phyloP scores from a whole-genome alignment of 2,888 invertebrate genomes.

The Steinernema hermaphroditum region DNA sequence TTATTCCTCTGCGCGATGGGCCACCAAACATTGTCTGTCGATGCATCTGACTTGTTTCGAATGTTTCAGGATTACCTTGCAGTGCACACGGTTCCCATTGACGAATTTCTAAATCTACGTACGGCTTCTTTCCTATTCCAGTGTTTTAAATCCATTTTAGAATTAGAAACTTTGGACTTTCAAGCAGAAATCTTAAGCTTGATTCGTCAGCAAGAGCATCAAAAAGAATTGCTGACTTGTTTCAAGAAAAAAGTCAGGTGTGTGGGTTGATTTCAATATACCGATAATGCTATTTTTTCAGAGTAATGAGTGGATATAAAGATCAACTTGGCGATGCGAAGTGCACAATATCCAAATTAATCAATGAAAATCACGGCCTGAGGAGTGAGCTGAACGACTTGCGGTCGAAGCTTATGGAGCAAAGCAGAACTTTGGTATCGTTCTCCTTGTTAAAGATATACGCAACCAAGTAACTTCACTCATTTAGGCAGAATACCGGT shows the following conservation, averaged over 20 bases:
- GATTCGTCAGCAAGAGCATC: neutral
- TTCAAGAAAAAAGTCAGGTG: neutral
- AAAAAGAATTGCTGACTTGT: neutral
- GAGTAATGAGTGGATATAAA: neutral
- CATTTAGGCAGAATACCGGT: slow-evolving; percentile 3
- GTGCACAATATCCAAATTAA: neutral
- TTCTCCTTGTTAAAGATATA: too few relatives aligned
- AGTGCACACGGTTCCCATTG: neutral
- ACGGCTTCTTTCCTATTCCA: neutral
- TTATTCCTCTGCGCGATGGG: neutral
- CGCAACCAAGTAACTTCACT: too few relatives aligned
- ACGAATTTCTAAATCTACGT: slow-evolving; percentile 13
- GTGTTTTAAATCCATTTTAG: neutral
- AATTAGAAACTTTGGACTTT: neutral
- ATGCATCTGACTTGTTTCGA: neutral
- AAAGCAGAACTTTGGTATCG: neutral
- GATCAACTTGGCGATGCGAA: slow-evolving; percentile 16
- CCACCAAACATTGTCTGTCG: neutral
- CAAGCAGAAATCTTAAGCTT: neutral
- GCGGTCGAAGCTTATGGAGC: neutral
- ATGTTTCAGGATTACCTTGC: slow-evolving; percentile 14
- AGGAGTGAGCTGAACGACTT: neutral
- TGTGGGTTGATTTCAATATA: neutral
- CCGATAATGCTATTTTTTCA: neutral
- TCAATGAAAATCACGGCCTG: neutral